Base-by-base conservation (phyloP, 2,888 invertebrate species). In the Apomyelois bistriatella region DNA sequence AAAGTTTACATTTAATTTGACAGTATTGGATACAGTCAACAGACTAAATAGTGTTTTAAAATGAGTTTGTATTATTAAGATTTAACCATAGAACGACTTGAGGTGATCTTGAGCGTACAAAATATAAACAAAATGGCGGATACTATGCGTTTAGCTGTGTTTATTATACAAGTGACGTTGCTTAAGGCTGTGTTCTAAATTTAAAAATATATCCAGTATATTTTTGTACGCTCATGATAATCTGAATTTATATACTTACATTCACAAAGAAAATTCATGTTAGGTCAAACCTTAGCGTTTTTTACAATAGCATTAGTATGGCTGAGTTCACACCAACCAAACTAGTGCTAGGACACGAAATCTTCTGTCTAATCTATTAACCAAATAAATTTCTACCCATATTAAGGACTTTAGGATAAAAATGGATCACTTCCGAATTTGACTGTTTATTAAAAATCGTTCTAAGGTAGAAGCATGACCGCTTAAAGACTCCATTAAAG, bases 11-110 rank as follows among this genome's bases (percentile, higher is more conserved):
- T 22, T 32, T 6, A 32, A 32, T 46, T 15, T 46, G 7, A 32
- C 13, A 16, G 15, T 32, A 16, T 22, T 22, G 28, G 30, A 43
- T 13, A 46, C 46, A 32, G 46, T 32, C 16, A 46, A 46, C 46
- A 46, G 46, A 46, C 46, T 46, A 46, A 46, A 46, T 46, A 46
- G 46, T 10, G 16, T 46, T 15, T 16, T 46, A 32, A 46, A 15
- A 46, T 46, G 46, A 32, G 43, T 13, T 12, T 46, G 6, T 43
- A 30, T 43, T 43, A 43, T 43, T 46, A 32, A 16, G 46, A 15
- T 32, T 46, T 46, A 35, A 46, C 16, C 16, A 9, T 46, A 46
- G 46, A 46, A 46, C 46, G 32, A 46, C 30, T 43, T 43, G 13
- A 38, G 6, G 13, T 38, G 13, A 38, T 12, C 15, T 12, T 7